Evolutionary conservation across 2,113 vertebrate species (phyloP).

Genomic region (Myotis brandtii): DNA sequence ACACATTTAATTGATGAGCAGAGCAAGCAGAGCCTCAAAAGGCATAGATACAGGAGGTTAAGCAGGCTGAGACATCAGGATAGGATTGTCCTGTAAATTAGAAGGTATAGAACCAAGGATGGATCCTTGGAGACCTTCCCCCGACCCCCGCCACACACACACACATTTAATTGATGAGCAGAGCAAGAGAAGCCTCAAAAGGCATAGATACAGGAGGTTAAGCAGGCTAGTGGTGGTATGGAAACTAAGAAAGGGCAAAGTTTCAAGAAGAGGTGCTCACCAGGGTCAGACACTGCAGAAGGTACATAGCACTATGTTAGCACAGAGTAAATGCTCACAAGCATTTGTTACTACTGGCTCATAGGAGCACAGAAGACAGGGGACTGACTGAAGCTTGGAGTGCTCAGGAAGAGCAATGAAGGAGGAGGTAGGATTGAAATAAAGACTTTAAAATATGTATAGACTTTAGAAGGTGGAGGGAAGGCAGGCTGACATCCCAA

Average conservation of each 20-base stretch:
- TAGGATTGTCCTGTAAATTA: neutral
- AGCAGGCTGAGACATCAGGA: neutral
- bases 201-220: neutral
- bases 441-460: neutral
- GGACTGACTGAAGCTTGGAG: neutral
- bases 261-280: neutral
- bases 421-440: neutral
- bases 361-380: neutral
- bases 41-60: no score
- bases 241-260: neutral
- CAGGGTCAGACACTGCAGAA: neutral
- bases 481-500: neutral
- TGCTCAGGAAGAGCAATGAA: neutral
- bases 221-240: neutral
- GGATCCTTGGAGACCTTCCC: neutral
- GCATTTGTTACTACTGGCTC: neutral
- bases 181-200: neutral
- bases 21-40: no score
- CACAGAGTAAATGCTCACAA: rapidly evolving
- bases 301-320: neutral
- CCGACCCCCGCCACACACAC: neutral
- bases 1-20: no score
- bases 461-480: neutral
- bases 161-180: neutral
- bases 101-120: neutral